A percentile compares a stretch with the other conserved stretches of the same genome.
Evolutionary conservation across 2,888 invertebrate species (phyloP).

Genomic region (Perizoma flavofasciatum): DNA sequence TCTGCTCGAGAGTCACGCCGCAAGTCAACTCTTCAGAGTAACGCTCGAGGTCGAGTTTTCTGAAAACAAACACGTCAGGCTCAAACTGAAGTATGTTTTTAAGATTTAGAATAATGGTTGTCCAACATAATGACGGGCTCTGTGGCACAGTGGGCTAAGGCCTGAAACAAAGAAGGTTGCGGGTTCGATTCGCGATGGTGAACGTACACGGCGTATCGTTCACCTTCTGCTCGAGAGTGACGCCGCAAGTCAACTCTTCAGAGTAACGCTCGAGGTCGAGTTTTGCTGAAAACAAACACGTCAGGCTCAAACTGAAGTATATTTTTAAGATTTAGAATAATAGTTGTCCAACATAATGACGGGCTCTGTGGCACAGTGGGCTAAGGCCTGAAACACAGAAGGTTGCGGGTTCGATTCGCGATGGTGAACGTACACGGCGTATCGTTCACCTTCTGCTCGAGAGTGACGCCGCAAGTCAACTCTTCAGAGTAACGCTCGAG

Average conservation of each 20-base stretch:
- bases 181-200: too few relatives aligned
- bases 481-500: constrained; percentile 77
- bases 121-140: too few relatives aligned
- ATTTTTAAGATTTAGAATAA: too few relatives aligned
- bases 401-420: too few relatives aligned
- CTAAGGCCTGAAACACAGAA: too few relatives aligned
- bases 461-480: constrained; percentile 85
- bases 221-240: constrained; percentile 87
- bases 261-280: constrained; percentile 76
- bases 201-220: constrained; percentile 87
- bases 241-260: constrained; percentile 84
- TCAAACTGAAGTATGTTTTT: too few relatives aligned
- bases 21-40: constrained; percentile 80
- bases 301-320: too few relatives aligned
- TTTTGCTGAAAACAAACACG: constrained; percentile 56
- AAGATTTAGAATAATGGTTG: too few relatives aligned
- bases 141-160: too few relatives aligned
- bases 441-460: constrained; percentile 87
- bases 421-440: constrained; percentile 87
- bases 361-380: too few relatives aligned
- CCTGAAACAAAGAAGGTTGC: too few relatives aligned
- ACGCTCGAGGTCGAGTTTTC: constrained; percentile 74
- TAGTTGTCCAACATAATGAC: too few relatives aligned
- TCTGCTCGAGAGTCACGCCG: constrained; percentile 88
- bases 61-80: constrained; percentile 40